Conservation (phyloP, 2,797 vertebrate genomes). For the Smutsia gigantea region DNA sequence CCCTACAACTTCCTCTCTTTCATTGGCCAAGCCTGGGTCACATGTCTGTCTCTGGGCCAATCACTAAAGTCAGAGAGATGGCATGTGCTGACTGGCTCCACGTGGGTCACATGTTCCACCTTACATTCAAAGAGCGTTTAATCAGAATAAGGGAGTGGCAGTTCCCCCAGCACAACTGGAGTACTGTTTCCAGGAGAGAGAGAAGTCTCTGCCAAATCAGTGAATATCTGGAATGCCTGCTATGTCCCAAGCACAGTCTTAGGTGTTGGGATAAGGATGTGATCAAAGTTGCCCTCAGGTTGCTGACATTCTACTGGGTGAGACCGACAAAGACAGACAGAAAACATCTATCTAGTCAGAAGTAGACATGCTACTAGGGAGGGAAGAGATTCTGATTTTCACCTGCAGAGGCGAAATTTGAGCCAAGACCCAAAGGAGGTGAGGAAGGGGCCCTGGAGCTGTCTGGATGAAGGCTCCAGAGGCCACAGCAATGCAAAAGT, state of each 20-base stretch:
- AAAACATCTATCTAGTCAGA: too few relatives aligned
- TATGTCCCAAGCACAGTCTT: neutral
- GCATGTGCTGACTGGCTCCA: neutral
- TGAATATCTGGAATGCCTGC: neutral
- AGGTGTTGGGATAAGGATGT: neutral
- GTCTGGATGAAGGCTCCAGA: neutral
- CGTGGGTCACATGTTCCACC: accelerated
- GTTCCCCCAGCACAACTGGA: too few relatives aligned
- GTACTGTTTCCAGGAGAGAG: neutral
- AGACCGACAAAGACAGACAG: neutral
- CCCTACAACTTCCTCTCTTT: neutral
- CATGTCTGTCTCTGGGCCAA: neutral
- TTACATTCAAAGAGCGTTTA: neutral
- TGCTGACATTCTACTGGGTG: neutral
- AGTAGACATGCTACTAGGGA: too few relatives aligned
- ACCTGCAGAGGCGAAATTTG: neutral
- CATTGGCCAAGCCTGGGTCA: neutral
- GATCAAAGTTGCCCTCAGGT: neutral
- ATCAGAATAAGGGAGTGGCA: accelerated
- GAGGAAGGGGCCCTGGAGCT: neutral
- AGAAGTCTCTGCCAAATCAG: neutral
- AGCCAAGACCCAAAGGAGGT: neutral
- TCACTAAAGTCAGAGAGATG: neutral
- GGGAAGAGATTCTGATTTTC: neutral
- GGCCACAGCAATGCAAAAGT: neutral